phyloP scores from a whole-genome alignment of 2,113 vertebrate genomes.

The Hyla sarda region DNA sequence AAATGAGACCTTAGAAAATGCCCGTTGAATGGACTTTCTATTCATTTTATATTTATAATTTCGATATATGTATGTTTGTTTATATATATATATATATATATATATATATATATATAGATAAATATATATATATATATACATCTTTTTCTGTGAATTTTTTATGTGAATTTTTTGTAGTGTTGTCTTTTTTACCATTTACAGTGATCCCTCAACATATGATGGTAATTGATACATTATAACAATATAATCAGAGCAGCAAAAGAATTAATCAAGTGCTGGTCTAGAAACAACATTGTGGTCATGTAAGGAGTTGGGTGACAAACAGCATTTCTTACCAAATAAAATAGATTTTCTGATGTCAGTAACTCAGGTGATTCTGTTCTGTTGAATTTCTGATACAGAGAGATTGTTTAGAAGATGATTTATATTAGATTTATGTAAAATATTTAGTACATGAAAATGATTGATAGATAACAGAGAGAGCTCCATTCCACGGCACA shows the following conservation, averaged over 20 bases:
- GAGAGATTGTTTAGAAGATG: background rate
- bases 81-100: too few species aligned
- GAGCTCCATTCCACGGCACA: background rate
- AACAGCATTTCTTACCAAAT: background rate
- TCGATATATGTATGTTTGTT: too few species aligned
- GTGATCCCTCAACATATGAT: too few species aligned
- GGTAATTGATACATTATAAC: too few species aligned
- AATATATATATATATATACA: too few species aligned
- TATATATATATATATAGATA: too few species aligned
- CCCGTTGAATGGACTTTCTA: too few species aligned
- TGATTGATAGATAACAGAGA: constrained; percentile 39
- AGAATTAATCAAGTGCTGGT: background rate
- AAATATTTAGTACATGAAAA: constrained; percentile 2
- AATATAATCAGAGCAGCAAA: background rate
- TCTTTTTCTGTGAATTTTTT: too few species aligned
- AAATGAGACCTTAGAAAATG: too few species aligned
- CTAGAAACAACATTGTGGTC: background rate
- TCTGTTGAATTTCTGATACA: constrained; percentile 25
- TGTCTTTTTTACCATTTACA: too few species aligned
- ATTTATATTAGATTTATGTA: constrained; percentile 25
- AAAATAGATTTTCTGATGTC: constrained; percentile 22
- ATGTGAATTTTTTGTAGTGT: too few species aligned
- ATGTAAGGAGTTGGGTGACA: background rate
- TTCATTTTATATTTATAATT: too few species aligned
- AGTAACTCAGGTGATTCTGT: constrained; percentile 29